Conservation (phyloP, 2,888 invertebrate genomes). For the Heterodera filipjevi region DNA sequence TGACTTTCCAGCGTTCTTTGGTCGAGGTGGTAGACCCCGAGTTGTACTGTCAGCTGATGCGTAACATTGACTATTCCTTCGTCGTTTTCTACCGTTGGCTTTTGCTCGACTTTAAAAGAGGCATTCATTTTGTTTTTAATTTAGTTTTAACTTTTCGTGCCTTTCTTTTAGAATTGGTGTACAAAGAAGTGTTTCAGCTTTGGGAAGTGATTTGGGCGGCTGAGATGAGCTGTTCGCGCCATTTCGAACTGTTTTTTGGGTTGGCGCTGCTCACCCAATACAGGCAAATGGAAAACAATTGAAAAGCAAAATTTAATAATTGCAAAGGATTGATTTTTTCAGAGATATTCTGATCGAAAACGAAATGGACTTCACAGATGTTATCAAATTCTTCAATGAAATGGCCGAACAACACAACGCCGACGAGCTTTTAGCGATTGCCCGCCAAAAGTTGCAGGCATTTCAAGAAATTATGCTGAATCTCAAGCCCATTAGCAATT, state of each 20-base stretch:
- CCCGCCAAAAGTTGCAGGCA: slow-evolving; percentile 83
- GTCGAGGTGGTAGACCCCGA: slow-evolving; percentile 85
- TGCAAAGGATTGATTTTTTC: neutral
- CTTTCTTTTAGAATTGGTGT: slow-evolving; percentile 76
- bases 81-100: slow-evolving; percentile 87
- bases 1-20: slow-evolving; percentile 31
- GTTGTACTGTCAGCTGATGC: slow-evolving; percentile 75
- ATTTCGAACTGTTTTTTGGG: slow-evolving; percentile 90
- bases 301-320: neutral
- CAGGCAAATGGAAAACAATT: slow-evolving; percentile 42
- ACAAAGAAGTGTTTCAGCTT: slow-evolving; percentile 86
- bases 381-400: slow-evolving; percentile 79
- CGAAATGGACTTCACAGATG: slow-evolving; percentile 95
- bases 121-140: slow-evolving; percentile 62
- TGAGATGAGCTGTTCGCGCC: slow-evolving; percentile 80
- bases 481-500: slow-evolving; percentile 14
- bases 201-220: slow-evolving; percentile 98
- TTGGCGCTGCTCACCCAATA: slow-evolving; percentile 88
- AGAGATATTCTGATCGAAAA: slow-evolving; percentile 91
- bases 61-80: slow-evolving; percentile 89
- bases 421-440: slow-evolving; percentile 78
- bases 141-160: neutral
- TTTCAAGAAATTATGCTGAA: slow-evolving; percentile 70
- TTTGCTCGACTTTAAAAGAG: slow-evolving; percentile 88
- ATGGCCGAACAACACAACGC: slow-evolving; percentile 95